Conservation (phyloP, 2,113 vertebrate species). For the Anas platyrhynchos region DNA sequence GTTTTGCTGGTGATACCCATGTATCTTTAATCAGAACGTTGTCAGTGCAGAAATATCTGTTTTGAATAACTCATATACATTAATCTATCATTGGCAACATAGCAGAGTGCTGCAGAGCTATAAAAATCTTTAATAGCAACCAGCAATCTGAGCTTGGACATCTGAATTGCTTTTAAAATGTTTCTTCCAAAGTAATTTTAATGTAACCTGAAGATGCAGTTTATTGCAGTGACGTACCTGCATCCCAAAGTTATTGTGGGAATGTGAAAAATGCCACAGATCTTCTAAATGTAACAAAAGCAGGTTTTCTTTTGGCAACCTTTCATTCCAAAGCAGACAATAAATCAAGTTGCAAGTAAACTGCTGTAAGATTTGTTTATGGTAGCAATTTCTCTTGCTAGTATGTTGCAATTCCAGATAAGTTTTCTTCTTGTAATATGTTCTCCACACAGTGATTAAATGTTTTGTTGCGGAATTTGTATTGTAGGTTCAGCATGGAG, state of each 20-base stretch:
- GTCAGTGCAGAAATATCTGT: background rate
- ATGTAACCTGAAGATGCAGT: background rate
- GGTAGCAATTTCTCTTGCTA: background rate
- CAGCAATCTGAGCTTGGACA: background rate
- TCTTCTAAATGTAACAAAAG: background rate
- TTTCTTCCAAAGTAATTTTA: background rate
- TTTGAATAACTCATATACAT: background rate
- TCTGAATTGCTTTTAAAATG: background rate
- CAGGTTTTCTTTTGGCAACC: background rate
- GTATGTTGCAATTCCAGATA: background rate
- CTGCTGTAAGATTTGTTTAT: background rate
- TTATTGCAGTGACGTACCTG: background rate
- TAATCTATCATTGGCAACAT: background rate
- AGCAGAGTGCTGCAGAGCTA: constrained; percentile 29
- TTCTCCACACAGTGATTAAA: background rate
- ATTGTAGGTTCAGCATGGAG: constrained; percentile 93
- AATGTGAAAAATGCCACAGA: background rate
- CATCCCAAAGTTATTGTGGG: background rate
- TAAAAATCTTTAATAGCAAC: constrained; percentile 6
- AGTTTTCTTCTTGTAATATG: background rate
- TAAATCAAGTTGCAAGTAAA: background rate
- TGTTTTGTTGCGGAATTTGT: background rate
- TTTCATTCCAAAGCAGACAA: background rate
- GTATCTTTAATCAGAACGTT: background rate
- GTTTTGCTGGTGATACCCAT: background rate